A percentile compares a stretch with the other conserved stretches of the same genome.
These are phyloP conservation scores for Apistogramma diplotaenia DNA, from an alignment of 2,113 vertebrate genomes.

Conservation along the genomic window DNA sequence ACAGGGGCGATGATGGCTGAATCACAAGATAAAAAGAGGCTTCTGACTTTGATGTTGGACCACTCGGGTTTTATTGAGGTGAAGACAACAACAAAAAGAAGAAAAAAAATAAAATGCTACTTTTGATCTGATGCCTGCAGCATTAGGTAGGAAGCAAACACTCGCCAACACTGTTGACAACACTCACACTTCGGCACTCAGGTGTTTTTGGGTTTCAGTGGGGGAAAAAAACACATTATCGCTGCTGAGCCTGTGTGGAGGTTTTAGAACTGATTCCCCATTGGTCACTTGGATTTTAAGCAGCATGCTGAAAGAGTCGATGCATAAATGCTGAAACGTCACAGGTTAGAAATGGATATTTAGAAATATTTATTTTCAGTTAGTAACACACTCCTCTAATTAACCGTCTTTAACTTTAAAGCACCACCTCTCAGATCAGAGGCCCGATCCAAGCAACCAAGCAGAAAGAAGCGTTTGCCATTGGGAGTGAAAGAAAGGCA, in stretches of 20 bases:
- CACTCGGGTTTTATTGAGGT: not conserved
- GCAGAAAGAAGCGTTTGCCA: too few species aligned
- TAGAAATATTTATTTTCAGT: accelerated
- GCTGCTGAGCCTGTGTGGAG: not conserved
- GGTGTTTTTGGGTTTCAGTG: accelerated
- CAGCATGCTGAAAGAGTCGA: not conserved
- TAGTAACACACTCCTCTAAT: not conserved
- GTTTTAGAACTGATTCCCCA: not conserved
- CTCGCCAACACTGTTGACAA: not conserved
- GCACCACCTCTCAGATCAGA: too few species aligned
- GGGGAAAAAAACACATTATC: not conserved
- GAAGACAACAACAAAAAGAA: not conserved
- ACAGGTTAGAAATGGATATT: not conserved
- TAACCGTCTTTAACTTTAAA: not conserved
- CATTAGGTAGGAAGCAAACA: not conserved
- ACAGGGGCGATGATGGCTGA: not conserved
- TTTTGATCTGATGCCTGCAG: not conserved
- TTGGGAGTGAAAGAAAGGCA: too few species aligned
- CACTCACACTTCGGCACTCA: not conserved
- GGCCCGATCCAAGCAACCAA: too few species aligned
- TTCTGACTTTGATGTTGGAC: not conserved
- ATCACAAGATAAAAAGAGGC: not conserved
- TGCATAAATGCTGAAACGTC: not conserved
- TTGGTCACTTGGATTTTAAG: not conserved
- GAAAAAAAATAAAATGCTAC: not conserved